A percentile compares a stretch with the other conserved stretches of the same genome.
phyloP scores from a whole-genome alignment of 2,888 invertebrate species.

The Calliopum simillimum region DNA sequence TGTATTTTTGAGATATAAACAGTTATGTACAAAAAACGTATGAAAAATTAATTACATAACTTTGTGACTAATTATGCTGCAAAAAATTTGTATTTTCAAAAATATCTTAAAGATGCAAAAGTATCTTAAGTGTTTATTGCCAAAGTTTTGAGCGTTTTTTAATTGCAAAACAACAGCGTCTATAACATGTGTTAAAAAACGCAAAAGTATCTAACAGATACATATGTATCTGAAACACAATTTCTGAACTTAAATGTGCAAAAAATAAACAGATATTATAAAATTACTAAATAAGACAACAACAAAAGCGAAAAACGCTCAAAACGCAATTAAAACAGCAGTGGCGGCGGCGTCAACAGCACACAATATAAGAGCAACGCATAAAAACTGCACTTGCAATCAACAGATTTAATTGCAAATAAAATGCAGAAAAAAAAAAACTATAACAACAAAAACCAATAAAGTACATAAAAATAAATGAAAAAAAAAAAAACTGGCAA shows the following conservation, averaged over 20 bases:
- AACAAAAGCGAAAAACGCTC: conserved; percentile 7
- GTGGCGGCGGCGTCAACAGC: conserved; percentile 12
- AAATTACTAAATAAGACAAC: conserved; percentile 17
- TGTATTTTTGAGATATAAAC: too few species aligned
- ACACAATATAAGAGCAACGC: conserved; percentile 7
- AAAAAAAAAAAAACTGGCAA: neutral
- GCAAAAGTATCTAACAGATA: neutral
- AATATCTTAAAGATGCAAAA: too few species aligned
- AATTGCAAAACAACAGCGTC: too few species aligned
- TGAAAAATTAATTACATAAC: too few species aligned
- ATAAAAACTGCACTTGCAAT: conserved; percentile 35
- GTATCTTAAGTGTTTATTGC: too few species aligned
- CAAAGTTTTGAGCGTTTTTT: too few species aligned
- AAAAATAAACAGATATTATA: neutral
- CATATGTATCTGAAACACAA: too few species aligned
- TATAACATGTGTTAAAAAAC: too few species aligned
- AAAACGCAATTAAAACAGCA: conserved; percentile 31
- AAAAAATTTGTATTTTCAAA: too few species aligned
- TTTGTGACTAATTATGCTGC: too few species aligned
- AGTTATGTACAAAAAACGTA: too few species aligned
- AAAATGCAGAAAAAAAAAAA: conserved; percentile 18
- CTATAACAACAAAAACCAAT: neutral
- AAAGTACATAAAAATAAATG: neutral
- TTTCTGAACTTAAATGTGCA: too few species aligned
- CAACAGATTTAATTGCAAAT: conserved; percentile 36